Evolutionary conservation across 1,140 invertebrate species (phyloP), one percentile per base, ranked within the genome.

Genomic region (Pseudomyrmex pallidus): DNA sequence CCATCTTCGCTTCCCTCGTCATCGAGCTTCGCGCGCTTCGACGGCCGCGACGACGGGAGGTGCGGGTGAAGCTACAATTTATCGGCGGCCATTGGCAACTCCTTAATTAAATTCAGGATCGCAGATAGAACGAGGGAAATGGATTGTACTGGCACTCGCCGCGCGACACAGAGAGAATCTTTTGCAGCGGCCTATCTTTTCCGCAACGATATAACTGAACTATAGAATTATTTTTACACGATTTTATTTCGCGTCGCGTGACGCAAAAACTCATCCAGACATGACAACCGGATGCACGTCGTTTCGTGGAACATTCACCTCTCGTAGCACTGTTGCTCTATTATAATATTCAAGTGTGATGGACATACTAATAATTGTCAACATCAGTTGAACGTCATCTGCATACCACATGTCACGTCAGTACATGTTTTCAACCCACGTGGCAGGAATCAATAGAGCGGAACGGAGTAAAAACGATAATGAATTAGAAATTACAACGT

Each of bases 71-170:
- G 70, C 57, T 61, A 74, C 73, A 77, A 85, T 86, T 86, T 85
- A 85, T 86, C 85, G 83, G 62, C 15, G 59, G 25, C 57, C 74
- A 84, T 62, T 68, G 70, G 68, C 66, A 74, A 57, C 50, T 74
- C 61, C 35, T 59, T 86, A 84, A 84, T 80, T 84, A 80, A 86
- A 84, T 86, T 80, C 63, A 73, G 74, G 22, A 84, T 77, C 73
- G 66, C 17, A 63, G 62, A 59, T 61, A 62, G 25, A 82, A 82
- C 44, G 62, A 61, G 83, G 59, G 52, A 59, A 82, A 83, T 66
- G 73, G 35, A 83, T 83, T 66, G 82, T 83, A 59, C 48, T 20
- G 59, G 48, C 57, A 20, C 35, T 82, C 13, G 48, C 17, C 62
- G 46, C 57, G 25, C 57, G 25, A 80, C 63, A 63, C 44, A 22